Evolutionary conservation across 2,888 invertebrate genomes (phyloP), one percentile per base, ranked within the genome.

Genomic region (Ophion costatus): DNA sequence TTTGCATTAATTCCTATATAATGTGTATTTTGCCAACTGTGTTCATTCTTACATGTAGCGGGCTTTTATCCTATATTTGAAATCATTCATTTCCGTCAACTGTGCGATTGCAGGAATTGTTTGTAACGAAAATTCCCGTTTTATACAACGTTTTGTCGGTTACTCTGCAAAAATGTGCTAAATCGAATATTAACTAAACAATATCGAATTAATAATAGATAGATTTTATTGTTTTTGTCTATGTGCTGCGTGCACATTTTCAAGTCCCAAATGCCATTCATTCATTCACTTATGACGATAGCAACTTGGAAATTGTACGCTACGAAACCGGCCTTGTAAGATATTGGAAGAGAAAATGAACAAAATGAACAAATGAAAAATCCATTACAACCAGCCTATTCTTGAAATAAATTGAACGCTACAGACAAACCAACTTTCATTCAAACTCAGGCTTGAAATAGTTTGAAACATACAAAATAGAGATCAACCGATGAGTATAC

Each of bases 401-500:
- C 14, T 63, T 51, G 2, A 20, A 51, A 61, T n/a, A 29, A 75
- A 75, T 61, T n/a, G 10, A 61, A 29, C 24, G 29, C 45, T 56
- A 5, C 45, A 42, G 51, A 24, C 29, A 9, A 69, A 9, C 51
- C n/a, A 51, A 69, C 51, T 69, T 9, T 51, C 69, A 9, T 51
- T 67, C n/a, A 51, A 24, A 24, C 7, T 51, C 17, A 2, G 24
- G 69, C 17, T 51, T 51, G 17, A 24, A 51, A 69, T 69, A 69
- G 24, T 51, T 57, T 42, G 17, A 20, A 59, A 38, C 38, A 33
- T 42, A 29, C n/a, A n/a, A 20, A n/a, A 22, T 14, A 61, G 1
- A 38, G 1, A 38, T 38, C 22, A 17, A 64, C 51, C 38, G 59
- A 74, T 74, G 45, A 73, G 38, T 29, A 59, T 67, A 42, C 56